Base-by-base conservation (phyloP, 1,140 invertebrate species). In the Drosophila navojoa region DNA sequence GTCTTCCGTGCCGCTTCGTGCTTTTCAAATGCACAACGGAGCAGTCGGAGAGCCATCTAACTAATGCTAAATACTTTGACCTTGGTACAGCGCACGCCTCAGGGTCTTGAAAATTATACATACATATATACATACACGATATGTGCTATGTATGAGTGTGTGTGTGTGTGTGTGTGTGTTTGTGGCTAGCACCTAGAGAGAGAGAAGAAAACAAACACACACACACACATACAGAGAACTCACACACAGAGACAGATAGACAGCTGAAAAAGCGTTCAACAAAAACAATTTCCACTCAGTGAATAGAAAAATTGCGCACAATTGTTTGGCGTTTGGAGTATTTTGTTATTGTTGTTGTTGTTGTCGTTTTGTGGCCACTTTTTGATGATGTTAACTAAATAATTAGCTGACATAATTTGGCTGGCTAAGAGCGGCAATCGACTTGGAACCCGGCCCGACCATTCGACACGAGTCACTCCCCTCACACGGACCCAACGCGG, bases 21-120 rank as follows among this genome's bases (percentile, higher is more conserved):
- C 85, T 79, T 85, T 76, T 84, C 78, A 81, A 86, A 85, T 86
- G 82, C 80, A 84, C 78, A 68, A 61, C 82, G 54, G 66, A 64
- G 60, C 57, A 44, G 70, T 42, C 40, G 59, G 66, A 60, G 75
- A 60, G 68, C 62, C 69, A 72, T 71, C 68, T 71, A 76, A 66
- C 73, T 66, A 76, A 73, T 59, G 84, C 84, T 87, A 87, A 87
- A 87, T 84, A 89, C 84, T 87, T 82, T 89, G 76, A 87, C 84
- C 84, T 87, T 87, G 76, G 81, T 40, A 62, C 62, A 58, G 76
- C 59, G 50, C 63, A 71, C 66, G 64, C 76, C 66, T 87, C 84
- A 87, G 76, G 84, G 84, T 87, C 84, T 87, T 87, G 84, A 89
- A 87, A 89, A 87, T 89, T 80, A 87, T 81, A 86, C 81, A 73